Conservation (phyloP, 2,797 vertebrate species). For the Hemitrygon akajei region DNA sequence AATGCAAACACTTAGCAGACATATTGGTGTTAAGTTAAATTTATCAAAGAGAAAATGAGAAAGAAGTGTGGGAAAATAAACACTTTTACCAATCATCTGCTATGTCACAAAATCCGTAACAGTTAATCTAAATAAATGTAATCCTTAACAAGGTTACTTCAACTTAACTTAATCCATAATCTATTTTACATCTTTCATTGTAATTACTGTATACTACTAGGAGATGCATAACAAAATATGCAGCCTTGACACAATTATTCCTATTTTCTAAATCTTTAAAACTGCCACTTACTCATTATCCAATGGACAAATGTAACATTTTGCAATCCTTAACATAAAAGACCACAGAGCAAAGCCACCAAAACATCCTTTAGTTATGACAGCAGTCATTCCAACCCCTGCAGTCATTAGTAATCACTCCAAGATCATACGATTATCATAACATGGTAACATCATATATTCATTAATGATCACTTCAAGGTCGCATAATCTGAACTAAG, state of each 20-base stretch:
- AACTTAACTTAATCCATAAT: too few relatives aligned
- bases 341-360: neutral
- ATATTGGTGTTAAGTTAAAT: neutral
- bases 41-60: neutral
- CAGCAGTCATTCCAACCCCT: neutral
- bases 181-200: too few relatives aligned
- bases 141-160: neutral
- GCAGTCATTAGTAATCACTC: neutral
- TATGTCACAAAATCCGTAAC: neutral
- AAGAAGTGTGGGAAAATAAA: neutral
- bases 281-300: neutral
- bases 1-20: neutral
- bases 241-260: neutral
- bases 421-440: neutral
- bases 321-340: neutral
- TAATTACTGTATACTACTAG: neutral
- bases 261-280: neutral
- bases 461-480: neutral
- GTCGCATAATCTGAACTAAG: neutral
- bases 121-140: neutral
- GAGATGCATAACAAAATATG: neutral
- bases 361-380: neutral
- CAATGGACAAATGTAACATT: neutral
- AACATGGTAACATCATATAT: too few relatives aligned
- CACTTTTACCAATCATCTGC: neutral